These are phyloP conservation scores for Magallana gigas DNA, from an alignment of 1,140 invertebrate species.

Conservation along the genomic window DNA sequence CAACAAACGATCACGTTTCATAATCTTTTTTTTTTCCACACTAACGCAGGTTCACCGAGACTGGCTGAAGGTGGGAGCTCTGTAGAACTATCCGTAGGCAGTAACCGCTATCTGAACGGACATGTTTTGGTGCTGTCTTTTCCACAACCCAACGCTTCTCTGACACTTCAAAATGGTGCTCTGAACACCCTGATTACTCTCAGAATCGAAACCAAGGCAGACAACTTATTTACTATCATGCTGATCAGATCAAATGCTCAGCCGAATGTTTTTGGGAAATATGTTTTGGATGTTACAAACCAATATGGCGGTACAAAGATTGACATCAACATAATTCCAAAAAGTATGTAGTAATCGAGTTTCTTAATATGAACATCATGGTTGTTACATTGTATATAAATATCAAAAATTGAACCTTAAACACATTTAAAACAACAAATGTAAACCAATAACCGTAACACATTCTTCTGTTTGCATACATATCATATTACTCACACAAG, in stretches of 20 bases:
- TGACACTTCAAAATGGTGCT: constrained; percentile 15
- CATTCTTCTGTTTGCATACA: too few relatives aligned
- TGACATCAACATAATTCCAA: background rate
- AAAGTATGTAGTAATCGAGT: background rate
- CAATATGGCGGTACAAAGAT: background rate
- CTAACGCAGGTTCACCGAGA: background rate
- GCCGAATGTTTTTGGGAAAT: background rate
- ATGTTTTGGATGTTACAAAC: background rate
- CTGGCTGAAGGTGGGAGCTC: background rate
- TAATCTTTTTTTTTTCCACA: too few relatives aligned
- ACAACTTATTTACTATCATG: background rate
- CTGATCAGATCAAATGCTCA: constrained; percentile 7
- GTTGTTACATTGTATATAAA: too few relatives aligned
- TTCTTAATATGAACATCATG: too few relatives aligned
- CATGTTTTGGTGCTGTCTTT: background rate
- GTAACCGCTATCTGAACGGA: background rate
- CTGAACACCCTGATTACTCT: background rate
- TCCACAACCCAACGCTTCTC: background rate
- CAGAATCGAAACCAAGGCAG: background rate
- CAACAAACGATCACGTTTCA: too few relatives aligned
- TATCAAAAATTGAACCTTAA: too few relatives aligned
- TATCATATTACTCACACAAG: too few relatives aligned
- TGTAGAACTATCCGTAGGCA: background rate
- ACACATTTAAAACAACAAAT: too few relatives aligned
- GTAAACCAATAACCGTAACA: too few relatives aligned